Evolutionary conservation across 2,797 vertebrate species (phyloP).

Genomic region (Myripristis jacobus): DNA sequence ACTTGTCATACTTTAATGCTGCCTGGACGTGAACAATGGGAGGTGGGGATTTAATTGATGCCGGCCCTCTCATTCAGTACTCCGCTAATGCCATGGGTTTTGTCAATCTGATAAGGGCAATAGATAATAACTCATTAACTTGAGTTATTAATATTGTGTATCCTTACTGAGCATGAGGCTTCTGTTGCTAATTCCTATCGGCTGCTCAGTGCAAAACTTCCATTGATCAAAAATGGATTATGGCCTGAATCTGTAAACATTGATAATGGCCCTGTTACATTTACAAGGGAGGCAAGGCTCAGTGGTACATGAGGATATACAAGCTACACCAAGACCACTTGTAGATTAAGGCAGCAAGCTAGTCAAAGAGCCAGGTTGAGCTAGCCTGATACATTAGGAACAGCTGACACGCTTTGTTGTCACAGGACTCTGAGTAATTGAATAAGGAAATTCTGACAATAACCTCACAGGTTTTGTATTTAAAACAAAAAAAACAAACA

Average conservation of each 20-base stretch:
- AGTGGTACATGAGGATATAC: slow-evolving; percentile 47
- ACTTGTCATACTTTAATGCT: slow-evolving; percentile 73
- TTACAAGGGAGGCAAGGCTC: slow-evolving; percentile 17
- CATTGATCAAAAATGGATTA: slow-evolving; percentile 50
- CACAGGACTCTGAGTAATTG: no score
- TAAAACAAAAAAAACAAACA: no score
- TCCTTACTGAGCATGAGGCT: slow-evolving; percentile 8
- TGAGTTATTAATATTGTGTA: slow-evolving; percentile 58
- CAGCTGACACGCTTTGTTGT: background rate
- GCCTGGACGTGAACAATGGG: slow-evolving; percentile 64
- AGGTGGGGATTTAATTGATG: slow-evolving; percentile 71
- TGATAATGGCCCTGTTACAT: slow-evolving; percentile 8
- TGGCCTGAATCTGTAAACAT: slow-evolving; percentile 45
- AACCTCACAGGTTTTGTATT: no score
- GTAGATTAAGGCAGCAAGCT: no score
- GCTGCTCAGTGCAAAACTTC: background rate
- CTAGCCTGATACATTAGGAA: background rate
- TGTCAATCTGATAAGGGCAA: slow-evolving; percentile 63
- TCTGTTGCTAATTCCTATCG: background rate
- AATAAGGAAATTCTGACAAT: no score
- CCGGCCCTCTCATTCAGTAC: slow-evolving; percentile 37
- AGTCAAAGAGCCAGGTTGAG: no score
- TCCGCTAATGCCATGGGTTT: slow-evolving; percentile 46
- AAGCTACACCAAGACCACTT: no score
- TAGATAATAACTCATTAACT: slow-evolving; percentile 71